Conservation (phyloP, 2,888 invertebrate species). For the Oscheius myriophilus region DNA sequence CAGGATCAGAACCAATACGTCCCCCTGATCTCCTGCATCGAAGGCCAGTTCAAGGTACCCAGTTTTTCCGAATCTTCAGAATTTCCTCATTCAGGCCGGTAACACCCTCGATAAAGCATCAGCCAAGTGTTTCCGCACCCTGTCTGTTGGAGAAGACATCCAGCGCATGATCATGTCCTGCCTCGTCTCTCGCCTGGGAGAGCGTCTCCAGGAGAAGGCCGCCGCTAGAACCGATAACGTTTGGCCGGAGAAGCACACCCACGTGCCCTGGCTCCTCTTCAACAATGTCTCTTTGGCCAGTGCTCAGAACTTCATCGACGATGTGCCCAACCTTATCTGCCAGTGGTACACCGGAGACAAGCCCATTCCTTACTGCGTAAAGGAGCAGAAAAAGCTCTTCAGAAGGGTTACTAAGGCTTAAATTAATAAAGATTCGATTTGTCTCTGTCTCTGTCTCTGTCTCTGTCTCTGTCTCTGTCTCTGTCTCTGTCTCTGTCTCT, state of each 20-base stretch:
- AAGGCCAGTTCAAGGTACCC: constrained; percentile 36
- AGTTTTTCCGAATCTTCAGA: neutral
- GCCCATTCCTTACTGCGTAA: no score
- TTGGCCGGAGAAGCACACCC: constrained; percentile 56
- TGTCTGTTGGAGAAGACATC: constrained; percentile 45
- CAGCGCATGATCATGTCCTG: constrained; percentile 48
- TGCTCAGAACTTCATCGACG: constrained; percentile 43
- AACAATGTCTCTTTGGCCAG: constrained; percentile 57
- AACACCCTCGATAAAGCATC: constrained; percentile 47
- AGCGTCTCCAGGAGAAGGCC: constrained; percentile 54
- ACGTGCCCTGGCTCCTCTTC: constrained; percentile 64
- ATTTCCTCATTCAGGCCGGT: constrained; percentile 1
- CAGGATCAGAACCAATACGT: constrained; percentile 49
- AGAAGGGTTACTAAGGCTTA: no score
- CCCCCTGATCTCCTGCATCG: constrained; percentile 57
- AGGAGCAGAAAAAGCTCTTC: no score
- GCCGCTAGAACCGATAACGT: constrained; percentile 54
- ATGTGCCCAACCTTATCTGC: constrained; percentile 51
- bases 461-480: no score
- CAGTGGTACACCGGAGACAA: constrained; percentile 37
- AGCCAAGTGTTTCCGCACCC: constrained; percentile 51
- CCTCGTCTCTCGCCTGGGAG: constrained; percentile 51
- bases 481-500: no score
- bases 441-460: no score
- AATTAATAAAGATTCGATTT: no score